Evolutionary conservation across 2,888 invertebrate genomes (phyloP).

Genomic region (Sericinus montela): DNA sequence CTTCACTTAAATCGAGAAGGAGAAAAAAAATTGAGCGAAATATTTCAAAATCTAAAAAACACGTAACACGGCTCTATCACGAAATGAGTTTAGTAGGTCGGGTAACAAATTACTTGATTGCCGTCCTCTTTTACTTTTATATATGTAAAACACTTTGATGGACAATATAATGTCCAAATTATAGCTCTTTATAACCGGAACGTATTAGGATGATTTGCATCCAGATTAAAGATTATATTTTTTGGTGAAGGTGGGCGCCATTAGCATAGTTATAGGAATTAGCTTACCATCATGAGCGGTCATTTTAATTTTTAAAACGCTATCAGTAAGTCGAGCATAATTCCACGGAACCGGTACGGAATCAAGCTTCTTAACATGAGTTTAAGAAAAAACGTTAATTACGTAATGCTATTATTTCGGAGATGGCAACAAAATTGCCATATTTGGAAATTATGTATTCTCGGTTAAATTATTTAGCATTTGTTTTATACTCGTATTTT

Average conservation of each 20-base stretch:
- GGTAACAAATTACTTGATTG: conserved; percentile 76
- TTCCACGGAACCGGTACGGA: conserved; percentile 28
- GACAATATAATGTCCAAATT: conserved; percentile 78
- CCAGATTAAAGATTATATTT: conserved; percentile 78
- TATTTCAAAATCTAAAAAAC: conserved; percentile 52
- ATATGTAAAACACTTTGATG: conserved; percentile 77
- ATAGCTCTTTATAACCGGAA: conserved; percentile 76
- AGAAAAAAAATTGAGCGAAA: conserved; percentile 35
- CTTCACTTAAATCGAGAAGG: conserved; percentile 16
- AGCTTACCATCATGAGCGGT: conserved; percentile 64
- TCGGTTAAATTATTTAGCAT: too few species aligned
- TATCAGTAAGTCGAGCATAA: conserved; percentile 58
- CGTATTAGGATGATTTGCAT: conserved; percentile 78
- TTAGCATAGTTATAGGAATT: conserved; percentile 77
- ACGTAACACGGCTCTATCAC: conserved; percentile 60
- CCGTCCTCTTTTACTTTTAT: conserved; percentile 69
- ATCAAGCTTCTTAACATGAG: conserved; percentile 5
- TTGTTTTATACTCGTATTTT: too few species aligned
- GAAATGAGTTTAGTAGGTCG: conserved; percentile 70
- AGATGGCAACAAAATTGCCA: neutral
- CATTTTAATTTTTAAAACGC: conserved; percentile 70
- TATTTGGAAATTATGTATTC: neutral
- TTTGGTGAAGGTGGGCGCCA: conserved; percentile 72
- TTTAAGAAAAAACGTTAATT: conserved; percentile 1
- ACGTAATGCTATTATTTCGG: neutral